Base-by-base conservation (phyloP, 2,888 invertebrate genomes). In the Mythimna albipuncta region DNA sequence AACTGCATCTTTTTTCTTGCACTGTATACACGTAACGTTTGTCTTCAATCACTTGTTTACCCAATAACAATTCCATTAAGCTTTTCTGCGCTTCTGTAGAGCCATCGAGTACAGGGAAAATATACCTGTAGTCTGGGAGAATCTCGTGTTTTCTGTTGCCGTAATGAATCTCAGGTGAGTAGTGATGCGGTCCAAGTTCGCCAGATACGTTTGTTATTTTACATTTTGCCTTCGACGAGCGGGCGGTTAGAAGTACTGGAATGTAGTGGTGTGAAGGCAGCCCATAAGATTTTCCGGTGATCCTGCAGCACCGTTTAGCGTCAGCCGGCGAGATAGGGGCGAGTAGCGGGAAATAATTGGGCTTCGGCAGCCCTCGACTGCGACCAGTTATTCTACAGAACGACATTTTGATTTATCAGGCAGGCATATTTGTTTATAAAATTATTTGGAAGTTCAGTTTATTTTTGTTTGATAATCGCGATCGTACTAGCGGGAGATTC, bases 271-370 rank as follows among this genome's bases (percentile, higher is more conserved):
- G 98, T 57, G 97, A 97, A 62, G 97, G 97, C 70, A 98, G 95
- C 47, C 98, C 97, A 81, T 98, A 97, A 54, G 98, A 97, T 91
- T 98, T 98, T 72, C 98, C 98, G 64, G 98, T 98, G 86, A 98
- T 98, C 85, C 98, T 97, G 93, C 98, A 98, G 91, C 97, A 97
- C 78, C 98, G 97, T 88, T 98, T 97, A 2, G 98, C 98, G 90
- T 98, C 98, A n/a, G 98, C 98, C 19, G 98, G 98, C 64, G 98
- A 98, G 77, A 98, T 97, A 6, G 98, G 98, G 62, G 98, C 98
- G 83, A 98, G 96, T 67, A 98, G 96, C 32, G 98, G 98, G 89
- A 98, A 98, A 91, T 98, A 98, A 93, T 98, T 98, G 69, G 98
- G 98, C 90, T 98, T 97, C 68, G 98, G 98, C 89, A 98, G 97